phyloP scores from a whole-genome alignment of 2,888 invertebrate species.

The Rhingia campestris region DNA sequence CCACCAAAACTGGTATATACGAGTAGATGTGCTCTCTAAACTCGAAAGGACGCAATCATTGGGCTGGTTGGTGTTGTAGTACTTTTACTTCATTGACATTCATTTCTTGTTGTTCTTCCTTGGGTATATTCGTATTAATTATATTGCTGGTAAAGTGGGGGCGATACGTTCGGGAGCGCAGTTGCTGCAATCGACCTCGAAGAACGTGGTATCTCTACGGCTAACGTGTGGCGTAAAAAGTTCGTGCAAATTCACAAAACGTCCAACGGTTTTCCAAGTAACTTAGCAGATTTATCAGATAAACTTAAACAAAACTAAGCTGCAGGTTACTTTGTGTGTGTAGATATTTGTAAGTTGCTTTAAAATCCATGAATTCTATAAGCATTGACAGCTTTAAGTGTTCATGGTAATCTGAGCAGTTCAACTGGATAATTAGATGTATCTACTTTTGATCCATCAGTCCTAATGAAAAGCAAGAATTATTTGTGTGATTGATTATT shows the following conservation, averaged over 20 bases:
- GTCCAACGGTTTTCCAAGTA: conserved; percentile 63
- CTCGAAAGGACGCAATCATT: conserved; percentile 31
- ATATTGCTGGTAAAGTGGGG: conserved; percentile 52
- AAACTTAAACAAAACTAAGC: conserved; percentile 32
- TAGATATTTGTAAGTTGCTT: conserved; percentile 13
- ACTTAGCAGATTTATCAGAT: conserved; percentile 49
- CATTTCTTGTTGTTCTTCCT: conserved; percentile 48
- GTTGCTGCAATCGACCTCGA: conserved; percentile 36
- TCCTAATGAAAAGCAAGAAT: not conserved
- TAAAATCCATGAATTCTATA: conserved; percentile 1
- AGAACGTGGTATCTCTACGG: conserved; percentile 8
- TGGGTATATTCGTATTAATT: conserved; percentile 64
- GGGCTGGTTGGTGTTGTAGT: conserved; percentile 24
- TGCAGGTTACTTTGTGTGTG: conserved; percentile 30
- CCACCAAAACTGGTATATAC: conserved; percentile 53
- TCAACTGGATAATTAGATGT: not conserved
- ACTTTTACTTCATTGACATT: conserved; percentile 62
- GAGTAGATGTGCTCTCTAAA: conserved; percentile 53
- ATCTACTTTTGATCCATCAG: not conserved
- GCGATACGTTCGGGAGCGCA: conserved; percentile 35
- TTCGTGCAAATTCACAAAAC: conserved; percentile 35
- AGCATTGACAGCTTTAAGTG: not conserved
- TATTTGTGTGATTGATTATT: not conserved
- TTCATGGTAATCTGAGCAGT: not conserved
- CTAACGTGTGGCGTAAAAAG: conserved; percentile 16